These are phyloP conservation scores for Sebastes diaconus DNA, from an alignment of 2,797 vertebrate species.

Conservation along the genomic window DNA sequence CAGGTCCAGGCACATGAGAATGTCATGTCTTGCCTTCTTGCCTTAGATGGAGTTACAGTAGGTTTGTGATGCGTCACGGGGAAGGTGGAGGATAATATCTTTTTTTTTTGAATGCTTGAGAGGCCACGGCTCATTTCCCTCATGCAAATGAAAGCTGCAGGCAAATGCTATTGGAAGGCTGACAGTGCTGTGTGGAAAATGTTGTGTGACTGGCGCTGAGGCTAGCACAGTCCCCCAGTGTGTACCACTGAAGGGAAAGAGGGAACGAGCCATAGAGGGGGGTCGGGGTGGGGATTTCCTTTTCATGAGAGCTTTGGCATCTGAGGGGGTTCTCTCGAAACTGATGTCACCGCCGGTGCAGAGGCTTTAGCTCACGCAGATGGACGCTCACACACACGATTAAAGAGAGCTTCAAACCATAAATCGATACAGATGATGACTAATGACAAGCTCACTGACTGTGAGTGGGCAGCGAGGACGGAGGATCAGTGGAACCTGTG, in stretches of 20 bases:
- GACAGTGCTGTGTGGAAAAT: conserved; percentile 79
- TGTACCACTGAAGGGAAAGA: conserved; percentile 55
- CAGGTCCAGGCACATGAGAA: not conserved
- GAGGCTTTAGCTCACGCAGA: not conserved
- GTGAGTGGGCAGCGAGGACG: conserved; percentile 30
- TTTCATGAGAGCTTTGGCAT: conserved; percentile 65
- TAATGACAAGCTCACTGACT: conserved; percentile 19
- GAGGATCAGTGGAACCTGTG: conserved; percentile 16
- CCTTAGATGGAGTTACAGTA: not conserved
- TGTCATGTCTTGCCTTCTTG: not conserved
- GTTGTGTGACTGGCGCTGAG: conserved; percentile 70
- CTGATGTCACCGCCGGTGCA: conserved; percentile 26
- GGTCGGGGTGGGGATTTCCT: conserved; percentile 67
- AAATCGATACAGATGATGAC: conserved; percentile 17
- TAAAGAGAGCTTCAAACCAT: conserved; percentile 6
- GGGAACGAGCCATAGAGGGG: conserved; percentile 11
- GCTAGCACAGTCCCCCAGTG: conserved; percentile 77
- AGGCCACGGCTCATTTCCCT: conserved; percentile 79
- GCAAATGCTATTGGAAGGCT: conserved; percentile 74
- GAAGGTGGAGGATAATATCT: conserved; percentile 44
- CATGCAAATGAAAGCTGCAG: conserved; percentile 80
- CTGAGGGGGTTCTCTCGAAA: conserved; percentile 60
- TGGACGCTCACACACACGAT: not conserved
- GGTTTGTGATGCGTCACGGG: conserved; percentile 26
- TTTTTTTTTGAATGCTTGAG: conserved; percentile 38